A percentile compares a stretch with the other conserved stretches of the same genome.
Conservation (phyloP, 2,797 vertebrate genomes). For the Paguma larvata region DNA sequence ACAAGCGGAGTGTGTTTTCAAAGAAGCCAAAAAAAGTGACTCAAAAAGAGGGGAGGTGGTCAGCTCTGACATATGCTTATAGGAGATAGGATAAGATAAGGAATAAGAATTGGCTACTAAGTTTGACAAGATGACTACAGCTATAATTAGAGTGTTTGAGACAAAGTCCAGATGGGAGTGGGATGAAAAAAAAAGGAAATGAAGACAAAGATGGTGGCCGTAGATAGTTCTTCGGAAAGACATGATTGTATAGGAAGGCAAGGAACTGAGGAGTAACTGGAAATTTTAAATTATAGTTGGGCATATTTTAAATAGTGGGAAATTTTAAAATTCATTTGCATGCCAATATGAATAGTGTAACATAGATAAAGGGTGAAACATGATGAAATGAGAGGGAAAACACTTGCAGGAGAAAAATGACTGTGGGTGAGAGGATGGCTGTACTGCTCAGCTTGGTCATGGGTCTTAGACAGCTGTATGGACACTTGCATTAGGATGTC, state of each 20-base stretch:
- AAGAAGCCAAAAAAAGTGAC: background rate
- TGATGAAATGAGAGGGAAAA: background rate
- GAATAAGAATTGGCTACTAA: background rate
- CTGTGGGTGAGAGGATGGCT: background rate
- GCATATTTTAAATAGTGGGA: background rate
- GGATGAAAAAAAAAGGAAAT: background rate
- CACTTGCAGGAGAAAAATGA: background rate
- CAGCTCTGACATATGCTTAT: background rate
- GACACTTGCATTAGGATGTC: fast-evolving
- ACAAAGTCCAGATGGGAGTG: background rate
- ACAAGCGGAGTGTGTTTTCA: background rate
- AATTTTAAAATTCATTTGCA: background rate
- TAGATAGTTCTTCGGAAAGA: background rate
- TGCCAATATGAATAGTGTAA: background rate
- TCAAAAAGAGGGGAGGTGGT: background rate
- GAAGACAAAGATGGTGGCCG: background rate
- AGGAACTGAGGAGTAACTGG: background rate
- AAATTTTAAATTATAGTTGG: slow-evolving; percentile 18
- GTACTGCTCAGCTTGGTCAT: background rate
- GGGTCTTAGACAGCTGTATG: background rate
- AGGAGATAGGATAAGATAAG: background rate
- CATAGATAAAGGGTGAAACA: background rate
- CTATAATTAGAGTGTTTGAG: background rate
- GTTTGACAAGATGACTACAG: background rate
- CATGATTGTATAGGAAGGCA: background rate